These are phyloP conservation scores for Portunus trituberculatus DNA, from an alignment of 1,140 invertebrate genomes.

Conservation along the genomic window DNA sequence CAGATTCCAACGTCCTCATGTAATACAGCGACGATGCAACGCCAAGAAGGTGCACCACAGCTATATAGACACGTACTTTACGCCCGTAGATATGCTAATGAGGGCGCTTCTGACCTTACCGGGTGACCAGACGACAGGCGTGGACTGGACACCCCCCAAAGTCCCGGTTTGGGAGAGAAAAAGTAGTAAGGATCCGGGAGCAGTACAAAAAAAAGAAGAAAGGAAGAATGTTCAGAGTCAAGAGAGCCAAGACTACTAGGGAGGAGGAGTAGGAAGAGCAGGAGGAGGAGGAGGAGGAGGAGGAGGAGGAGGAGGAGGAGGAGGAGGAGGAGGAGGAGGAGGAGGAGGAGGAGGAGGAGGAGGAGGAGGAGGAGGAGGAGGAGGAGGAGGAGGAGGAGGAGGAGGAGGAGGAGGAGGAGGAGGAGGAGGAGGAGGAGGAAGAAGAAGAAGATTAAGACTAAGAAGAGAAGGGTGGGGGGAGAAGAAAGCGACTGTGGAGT, in stretches of 20 bases:
- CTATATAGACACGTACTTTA: neutral
- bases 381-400: neutral
- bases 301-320: neutral
- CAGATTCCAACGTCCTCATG: neutral
- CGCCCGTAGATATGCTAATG: neutral
- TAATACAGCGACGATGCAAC: neutral
- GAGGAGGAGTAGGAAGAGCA: neutral
- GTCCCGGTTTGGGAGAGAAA: neutral
- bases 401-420: neutral
- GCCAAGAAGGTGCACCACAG: neutral
- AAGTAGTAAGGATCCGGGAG: conserved; percentile 18
- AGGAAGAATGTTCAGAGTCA: neutral
- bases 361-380: neutral
- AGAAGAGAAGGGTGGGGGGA: neutral
- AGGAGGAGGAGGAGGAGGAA: neutral
- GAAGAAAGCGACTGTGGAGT: too few relatives aligned
- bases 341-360: neutral
- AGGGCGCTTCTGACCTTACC: neutral
- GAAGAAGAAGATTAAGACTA: neutral
- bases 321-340: neutral
- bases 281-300: neutral
- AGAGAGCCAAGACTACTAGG: neutral
- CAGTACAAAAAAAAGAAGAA: neutral
- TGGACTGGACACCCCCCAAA: neutral
- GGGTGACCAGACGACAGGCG: neutral